Conservation (phyloP, 53 echinoderm and acorn worm species). For the Holothuria leucospilota region DNA sequence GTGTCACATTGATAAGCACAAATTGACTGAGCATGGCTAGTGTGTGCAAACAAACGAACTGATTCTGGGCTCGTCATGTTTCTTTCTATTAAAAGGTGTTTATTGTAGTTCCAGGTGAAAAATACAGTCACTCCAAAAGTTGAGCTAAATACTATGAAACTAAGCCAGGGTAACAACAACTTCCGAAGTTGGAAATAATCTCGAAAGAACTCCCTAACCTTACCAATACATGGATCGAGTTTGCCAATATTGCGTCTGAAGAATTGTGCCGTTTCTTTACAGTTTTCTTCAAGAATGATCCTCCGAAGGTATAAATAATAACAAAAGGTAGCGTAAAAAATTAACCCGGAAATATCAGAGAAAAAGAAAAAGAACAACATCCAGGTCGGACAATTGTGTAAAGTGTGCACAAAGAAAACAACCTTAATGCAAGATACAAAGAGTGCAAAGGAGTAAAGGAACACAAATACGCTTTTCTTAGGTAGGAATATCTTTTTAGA, state of each 20-base stretch:
- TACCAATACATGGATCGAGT: neutral
- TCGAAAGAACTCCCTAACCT: neutral
- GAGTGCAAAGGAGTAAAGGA: too few relatives aligned
- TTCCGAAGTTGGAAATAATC: slow-evolving; percentile 12
- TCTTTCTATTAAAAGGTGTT: neutral
- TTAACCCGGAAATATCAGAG: neutral
- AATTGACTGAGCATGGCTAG: neutral
- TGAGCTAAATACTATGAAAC: slow-evolving; percentile 9
- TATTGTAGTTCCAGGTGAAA: slow-evolving; percentile 18
- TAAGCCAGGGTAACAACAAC: neutral
- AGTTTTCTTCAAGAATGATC: neutral
- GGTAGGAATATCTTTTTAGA: too few relatives aligned
- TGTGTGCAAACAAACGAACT: neutral
- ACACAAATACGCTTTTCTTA: too few relatives aligned
- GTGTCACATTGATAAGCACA: neutral
- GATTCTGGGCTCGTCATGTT: too few relatives aligned
- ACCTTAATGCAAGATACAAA: too few relatives aligned
- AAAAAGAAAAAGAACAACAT: neutral
- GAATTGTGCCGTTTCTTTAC: neutral
- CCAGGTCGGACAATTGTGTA: neutral
- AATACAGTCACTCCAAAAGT: slow-evolving; percentile 24
- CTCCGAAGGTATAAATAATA: neutral
- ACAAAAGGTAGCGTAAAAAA: slow-evolving; percentile 1
- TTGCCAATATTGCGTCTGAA: neutral
- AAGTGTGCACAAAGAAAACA: neutral